Conservation (phyloP, 2,888 invertebrate species). For the Phragmatobia fuliginosa region DNA sequence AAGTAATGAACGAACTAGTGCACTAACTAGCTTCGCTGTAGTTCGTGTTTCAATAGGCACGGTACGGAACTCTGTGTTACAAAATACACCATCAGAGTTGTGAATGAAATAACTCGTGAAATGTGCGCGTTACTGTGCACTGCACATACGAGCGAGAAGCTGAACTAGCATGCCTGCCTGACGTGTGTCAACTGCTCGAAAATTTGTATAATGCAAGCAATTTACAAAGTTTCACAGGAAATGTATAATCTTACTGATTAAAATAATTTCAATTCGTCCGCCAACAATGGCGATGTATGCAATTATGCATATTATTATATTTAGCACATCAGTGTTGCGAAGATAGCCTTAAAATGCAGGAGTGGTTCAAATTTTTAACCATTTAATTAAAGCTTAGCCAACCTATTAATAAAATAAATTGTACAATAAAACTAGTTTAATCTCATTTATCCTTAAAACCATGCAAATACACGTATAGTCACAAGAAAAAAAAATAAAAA, state of each 20-base stretch:
- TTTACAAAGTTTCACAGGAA: neutral
- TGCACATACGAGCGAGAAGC: neutral
- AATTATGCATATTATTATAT: too few relatives aligned
- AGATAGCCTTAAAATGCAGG: too few relatives aligned
- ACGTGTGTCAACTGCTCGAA: neutral
- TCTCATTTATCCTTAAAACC: too few relatives aligned
- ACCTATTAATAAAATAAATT: neutral
- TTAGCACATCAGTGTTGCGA: too few relatives aligned
- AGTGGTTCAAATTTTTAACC: neutral
- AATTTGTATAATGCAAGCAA: neutral
- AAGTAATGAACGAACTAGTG: neutral
- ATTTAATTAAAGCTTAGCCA: neutral
- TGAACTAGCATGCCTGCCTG: neutral
- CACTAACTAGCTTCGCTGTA: neutral
- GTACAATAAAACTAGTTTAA: too few relatives aligned
- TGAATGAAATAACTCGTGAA: conserved; percentile 9
- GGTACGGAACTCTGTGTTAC: neutral
- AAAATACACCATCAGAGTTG: neutral
- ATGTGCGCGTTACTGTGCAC: neutral
- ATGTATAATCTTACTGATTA: too few relatives aligned
- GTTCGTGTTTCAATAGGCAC: neutral
- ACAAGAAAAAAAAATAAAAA: neutral
- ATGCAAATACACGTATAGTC: neutral
- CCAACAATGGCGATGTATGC: too few relatives aligned
- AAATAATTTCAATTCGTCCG: neutral